phyloP scores from a whole-genome alignment of 2,797 vertebrate species.

The Pantherophis vulpinus region DNA sequence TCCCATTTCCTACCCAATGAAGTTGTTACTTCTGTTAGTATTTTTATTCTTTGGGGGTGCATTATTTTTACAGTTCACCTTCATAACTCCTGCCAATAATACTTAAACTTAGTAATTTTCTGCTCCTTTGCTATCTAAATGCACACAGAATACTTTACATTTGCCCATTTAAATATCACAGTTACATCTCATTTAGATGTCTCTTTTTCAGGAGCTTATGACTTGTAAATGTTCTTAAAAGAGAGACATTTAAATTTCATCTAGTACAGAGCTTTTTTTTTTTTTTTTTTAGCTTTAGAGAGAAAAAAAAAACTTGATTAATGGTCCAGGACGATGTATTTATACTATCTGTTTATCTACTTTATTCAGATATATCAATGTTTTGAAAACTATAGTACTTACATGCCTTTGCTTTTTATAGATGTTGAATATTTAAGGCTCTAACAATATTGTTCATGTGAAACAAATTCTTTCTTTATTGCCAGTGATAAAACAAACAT shows the following conservation, averaged over 20 bases:
- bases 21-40: conserved; percentile 64
- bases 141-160: conserved; percentile 67
- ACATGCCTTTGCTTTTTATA: conserved; percentile 41
- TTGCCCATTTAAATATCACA: conserved; percentile 66
- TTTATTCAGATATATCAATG: conserved; percentile 52
- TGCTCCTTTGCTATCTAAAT: conserved; percentile 66
- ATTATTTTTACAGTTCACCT: conserved; percentile 65
- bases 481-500: conserved; percentile 35
- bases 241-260: conserved; percentile 59
- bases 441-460: conserved; percentile 39
- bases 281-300: conserved; percentile 52
- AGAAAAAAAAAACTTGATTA: conserved; percentile 44
- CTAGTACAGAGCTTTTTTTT: conserved; percentile 44
- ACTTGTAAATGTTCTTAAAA: conserved; percentile 42
- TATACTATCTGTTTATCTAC: conserved; percentile 63
- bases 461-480: conserved; percentile 43
- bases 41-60: conserved; percentile 72
- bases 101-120: conserved; percentile 70
- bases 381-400: conserved; percentile 51
- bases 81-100: conserved; percentile 67
- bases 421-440: conserved; percentile 21
- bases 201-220: conserved; percentile 65
- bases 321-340: conserved; percentile 57
- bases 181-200: conserved; percentile 68
- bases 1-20: conserved; percentile 69